Base-by-base conservation (phyloP, 1,140 invertebrate species). In the Ptiloglossa arizonensis region DNA sequence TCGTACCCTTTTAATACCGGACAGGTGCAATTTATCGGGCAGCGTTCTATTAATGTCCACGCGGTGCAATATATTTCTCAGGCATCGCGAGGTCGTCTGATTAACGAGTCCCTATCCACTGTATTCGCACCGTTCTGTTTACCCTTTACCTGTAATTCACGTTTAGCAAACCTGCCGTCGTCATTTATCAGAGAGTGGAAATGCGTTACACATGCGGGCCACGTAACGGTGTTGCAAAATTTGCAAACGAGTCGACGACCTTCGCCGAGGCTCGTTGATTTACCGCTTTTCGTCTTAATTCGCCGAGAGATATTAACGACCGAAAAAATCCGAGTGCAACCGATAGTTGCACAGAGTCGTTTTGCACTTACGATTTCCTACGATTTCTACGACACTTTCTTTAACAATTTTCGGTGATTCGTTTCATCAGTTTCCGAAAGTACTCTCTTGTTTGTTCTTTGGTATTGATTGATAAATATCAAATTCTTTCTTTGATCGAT, bases 121-220 rank as follows among this genome's bases (percentile, higher is more conserved):
- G 8, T 8, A 6, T 48, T 29, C 3, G 24, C 35, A 13, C 27
- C 27, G 19, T 11, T 27, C 22, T 79, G 74, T 85, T 85, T 85
- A 81, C 69, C 57, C 32, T 85, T 73, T 71, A 57, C 9, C 35
- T 32, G 24, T 60, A 81, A 84, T 84, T 85, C 1, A 67, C 50
- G 66, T 63, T 67, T 35, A 17, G 29, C 54, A 46, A 46, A 41
- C 67, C 24, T 46, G 0, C 27, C 19, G 48, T 13, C 22, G 32
- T 3, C 66, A 59, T 79, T 84, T 80, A 67, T 84, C 70, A 68
- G 6, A 48, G 48, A 5, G 41, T 38, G 27, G 17, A 62, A 48
- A 59, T 32, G 19, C 22, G 50, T 73, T 63, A 54, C 56, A 44
- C 32, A 38, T 22, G 27, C 44, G 52, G 5, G 3, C 41, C 32